Base-by-base conservation (phyloP, 2,113 vertebrate genomes). In the Laticauda colubrina region DNA sequence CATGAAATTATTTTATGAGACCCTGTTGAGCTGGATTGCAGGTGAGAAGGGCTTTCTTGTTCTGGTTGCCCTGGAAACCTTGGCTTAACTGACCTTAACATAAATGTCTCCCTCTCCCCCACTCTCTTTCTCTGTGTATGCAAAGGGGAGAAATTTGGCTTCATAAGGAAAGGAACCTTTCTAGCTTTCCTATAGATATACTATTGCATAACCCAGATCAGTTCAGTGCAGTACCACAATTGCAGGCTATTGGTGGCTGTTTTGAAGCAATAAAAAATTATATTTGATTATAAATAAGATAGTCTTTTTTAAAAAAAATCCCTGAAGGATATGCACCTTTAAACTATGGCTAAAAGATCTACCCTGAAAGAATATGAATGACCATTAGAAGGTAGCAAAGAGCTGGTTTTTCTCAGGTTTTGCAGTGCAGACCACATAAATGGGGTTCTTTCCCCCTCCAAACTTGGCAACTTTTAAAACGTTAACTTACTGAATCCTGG, bases 51-150 rank as follows among this genome's bases (percentile, higher is more conserved):
- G 6, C 20, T 56, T 85, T 92, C 87, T 89, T n/a, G 24, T 75
- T 92, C 87, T 57, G 39, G 91, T 89, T 92, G 57, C 87, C 87
- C 81, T 57, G 91, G 91, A 89, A 92, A 92, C 87, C 64, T 85
- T 54, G 87, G 64, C 15, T 56, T 88, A 55, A 69, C 48, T 55
- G 59, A 89, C 61, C 85, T 39, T 55, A 92, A 69, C 21, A 43
- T 26, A 88, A 92, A 81, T 81, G 3, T 81, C 34, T 81, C 18
- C 15, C 29, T 26, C 29, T 2, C 64, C 23, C 26, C 1, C 61
- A 9, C 59, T 61, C 59, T 64, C 26, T 26, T n/a, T 34, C 64
- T 81, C 34, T 81, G 0, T 43, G 34, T 81, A 51, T 15, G 24
- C 34, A 9, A 15, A n/a, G 53, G 26, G 26, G 81, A 24, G 7